A percentile compares a stretch with the other conserved stretches of the same genome.
phyloP scores from a whole-genome alignment of 2,888 invertebrate genomes.

The Anagyrus pseudococci region DNA sequence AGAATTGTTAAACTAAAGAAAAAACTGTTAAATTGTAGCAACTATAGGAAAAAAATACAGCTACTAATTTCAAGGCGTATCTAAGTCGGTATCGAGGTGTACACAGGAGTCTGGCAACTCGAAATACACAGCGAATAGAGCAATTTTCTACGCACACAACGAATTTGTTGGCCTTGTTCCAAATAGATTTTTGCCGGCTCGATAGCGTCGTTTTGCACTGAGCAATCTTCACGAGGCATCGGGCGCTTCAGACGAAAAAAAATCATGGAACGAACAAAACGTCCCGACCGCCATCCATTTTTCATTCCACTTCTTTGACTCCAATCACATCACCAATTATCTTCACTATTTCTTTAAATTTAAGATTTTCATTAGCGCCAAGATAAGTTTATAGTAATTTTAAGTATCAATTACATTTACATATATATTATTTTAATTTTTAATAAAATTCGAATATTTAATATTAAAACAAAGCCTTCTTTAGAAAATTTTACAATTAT shows the following conservation, averaged over 20 bases:
- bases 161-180: conserved; percentile 37
- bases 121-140: conserved; percentile 25
- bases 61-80: background rate
- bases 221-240: conserved; percentile 36
- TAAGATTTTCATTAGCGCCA: too few relatives aligned
- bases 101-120: conserved; percentile 24
- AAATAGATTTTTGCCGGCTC: conserved; percentile 37
- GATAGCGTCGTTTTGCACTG: conserved; percentile 36
- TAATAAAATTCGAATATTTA: too few relatives aligned
- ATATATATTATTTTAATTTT: too few relatives aligned
- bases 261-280: background rate
- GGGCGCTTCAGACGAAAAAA: conserved; percentile 2
- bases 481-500: too few relatives aligned
- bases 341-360: background rate
- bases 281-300: conserved; percentile 24
- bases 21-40: background rate
- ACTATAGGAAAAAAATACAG: background rate
- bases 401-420: too few relatives aligned
- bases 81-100: background rate
- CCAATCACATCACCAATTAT: conserved; percentile 34
- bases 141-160: background rate
- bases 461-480: too few relatives aligned
- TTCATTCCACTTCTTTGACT: conserved; percentile 21
- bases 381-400: too few relatives aligned
- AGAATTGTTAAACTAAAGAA: too few relatives aligned